phyloP scores from a whole-genome alignment of 2,113 vertebrate genomes.

The human (Homo sapiens) region DNA sequence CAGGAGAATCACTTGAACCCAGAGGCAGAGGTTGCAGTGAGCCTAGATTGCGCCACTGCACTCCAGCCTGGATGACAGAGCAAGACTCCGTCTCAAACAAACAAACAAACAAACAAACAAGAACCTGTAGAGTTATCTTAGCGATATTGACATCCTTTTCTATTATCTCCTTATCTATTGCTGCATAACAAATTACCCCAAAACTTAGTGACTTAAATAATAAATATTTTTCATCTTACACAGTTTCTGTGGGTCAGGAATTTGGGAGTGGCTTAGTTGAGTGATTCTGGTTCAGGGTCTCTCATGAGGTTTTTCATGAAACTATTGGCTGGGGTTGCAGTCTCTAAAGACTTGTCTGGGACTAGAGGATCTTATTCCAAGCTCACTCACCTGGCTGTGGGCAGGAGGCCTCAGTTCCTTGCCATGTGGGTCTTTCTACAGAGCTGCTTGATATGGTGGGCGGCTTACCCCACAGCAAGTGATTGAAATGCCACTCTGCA shows the following conservation, averaged over 20 bases:
- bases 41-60: too few species aligned
- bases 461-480: neutral
- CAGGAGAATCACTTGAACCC: too few species aligned
- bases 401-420: neutral
- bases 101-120: too few species aligned
- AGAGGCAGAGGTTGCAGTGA: too few species aligned
- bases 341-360: neutral
- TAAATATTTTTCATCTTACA: neutral
- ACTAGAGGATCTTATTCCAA: neutral
- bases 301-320: neutral
- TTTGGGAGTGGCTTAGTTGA: neutral
- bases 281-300: neutral
- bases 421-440: neutral
- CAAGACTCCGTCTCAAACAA: too few species aligned
- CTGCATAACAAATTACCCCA: neutral
- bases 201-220: slow-evolving; percentile 22
- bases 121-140: neutral
- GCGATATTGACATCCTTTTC: neutral
- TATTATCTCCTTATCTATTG: neutral
- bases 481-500: neutral
- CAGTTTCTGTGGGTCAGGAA: neutral
- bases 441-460: neutral
- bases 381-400: neutral
- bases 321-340: neutral
- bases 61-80: too few species aligned